Evolutionary conservation across 1,140 invertebrate genomes (phyloP), one percentile per base, ranked within the genome.

Genomic region (Nixonia krombeini): DNA sequence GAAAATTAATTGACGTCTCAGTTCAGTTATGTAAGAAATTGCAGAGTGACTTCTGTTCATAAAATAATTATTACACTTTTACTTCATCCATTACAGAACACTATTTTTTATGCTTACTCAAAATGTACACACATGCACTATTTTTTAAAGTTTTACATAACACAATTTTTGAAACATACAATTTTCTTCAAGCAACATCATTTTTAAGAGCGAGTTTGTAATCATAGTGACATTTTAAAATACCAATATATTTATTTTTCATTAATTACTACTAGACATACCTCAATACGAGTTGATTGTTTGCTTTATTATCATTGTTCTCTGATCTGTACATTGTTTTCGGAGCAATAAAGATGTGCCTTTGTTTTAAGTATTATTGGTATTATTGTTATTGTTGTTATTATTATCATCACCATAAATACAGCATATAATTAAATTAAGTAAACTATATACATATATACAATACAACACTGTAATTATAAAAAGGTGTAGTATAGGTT

Each of bases 371-470:
- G 12, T 40, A 40, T 40, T 40, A 16, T 40, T 40, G n/a, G n/a
- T n/a, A n/a, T n/a, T n/a, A n/a, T 40, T 18, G 18, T 40, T 18
- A 38, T 38, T 15, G 2, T 31, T 31, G 29, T 31, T 31, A 40
- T 40, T 40, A 17, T 40, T 40, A 38, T 38, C 15, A 40, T 40
- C 38, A 40, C 38, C 38, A 40, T 40, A 18, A 40, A 40, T 40
- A 40, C 38, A 40, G 38, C 16, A 40, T 12, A 37, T 17, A 17
- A 37, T 37, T 18, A 18, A n/a, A n/a, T n/a, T n/a, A 40, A 17
- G 38, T 18, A 40, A 40, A 40, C 38, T 40, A 40, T 18, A 9
- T 40, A 40, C 38, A 40, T 40, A 40, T 40, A 40, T 40, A 40
- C 38, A 40, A 18, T 17, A 40, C 38, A 40, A n/a, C 17, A 17